Base-by-base conservation (phyloP, 1,140 invertebrate genomes). In the Uloborus diversus region DNA sequence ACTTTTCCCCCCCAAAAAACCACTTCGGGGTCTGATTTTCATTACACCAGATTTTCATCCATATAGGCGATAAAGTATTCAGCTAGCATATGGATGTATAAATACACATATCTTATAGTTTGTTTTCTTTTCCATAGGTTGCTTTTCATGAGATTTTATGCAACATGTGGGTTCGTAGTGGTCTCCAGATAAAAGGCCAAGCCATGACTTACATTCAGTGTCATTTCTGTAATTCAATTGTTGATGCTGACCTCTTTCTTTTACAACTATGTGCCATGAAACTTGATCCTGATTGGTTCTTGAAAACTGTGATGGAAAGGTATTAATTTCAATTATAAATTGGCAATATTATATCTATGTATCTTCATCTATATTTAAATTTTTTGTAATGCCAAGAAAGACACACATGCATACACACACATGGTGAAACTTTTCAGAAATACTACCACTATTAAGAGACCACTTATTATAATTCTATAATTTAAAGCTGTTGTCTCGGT, bases 141-240 rank as follows among this genome's bases (percentile, higher is more conserved):
- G 92, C 94, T 0, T 96, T 97, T 87, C 95, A 97, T 86, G 96
- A 99, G 89, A 97, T 98, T 83, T 88, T 96, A 59, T 93, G 93
- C 83, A 94, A 94, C 14, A 90, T 98, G 83, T 99, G 97, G 97
- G 94, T 98, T 30, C 90, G 96, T 66, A 99, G 99, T 88, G 97
- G 97, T 0, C 89, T 98, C 1, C 97, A 99, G 89, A 98, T 99
- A 82, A 96, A 96, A 87, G 96, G 96, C 14, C 96, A 99, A 88
- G 96, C 96, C 4, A 98, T 99, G 95, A 98, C 97, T 23, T 99
- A 99, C 85, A 96, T 98, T 82, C 97, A 99, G 86, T 96, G 95
- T 79, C 97, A 99, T 88, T 99, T 99, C 88, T 98, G 96, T 88
- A 98, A 97, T 87, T 98, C 96, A 1, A 97, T 98, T 94, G 94